These are phyloP conservation scores for Dissostichus mawsoni DNA, from an alignment of 2,113 vertebrate species.

Conservation along the genomic window DNA sequence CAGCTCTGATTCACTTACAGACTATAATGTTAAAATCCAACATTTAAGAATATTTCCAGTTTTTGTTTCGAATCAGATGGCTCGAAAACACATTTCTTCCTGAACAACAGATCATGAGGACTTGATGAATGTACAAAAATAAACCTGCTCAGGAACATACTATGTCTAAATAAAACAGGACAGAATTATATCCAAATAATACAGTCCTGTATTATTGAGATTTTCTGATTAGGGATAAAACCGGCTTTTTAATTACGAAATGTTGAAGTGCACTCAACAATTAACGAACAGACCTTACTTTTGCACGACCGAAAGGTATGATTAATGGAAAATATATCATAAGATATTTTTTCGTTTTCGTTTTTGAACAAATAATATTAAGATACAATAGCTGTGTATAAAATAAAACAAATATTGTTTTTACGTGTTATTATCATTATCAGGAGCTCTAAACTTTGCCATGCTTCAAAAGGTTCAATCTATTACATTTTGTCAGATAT, in stretches of 20 bases:
- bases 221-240: too few relatives aligned
- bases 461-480: neutral
- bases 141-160: neutral
- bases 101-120: too few relatives aligned
- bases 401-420: neutral
- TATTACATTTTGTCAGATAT: neutral
- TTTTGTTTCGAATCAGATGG: neutral
- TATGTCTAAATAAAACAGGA: too few relatives aligned
- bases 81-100: neutral
- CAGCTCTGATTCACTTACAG: neutral
- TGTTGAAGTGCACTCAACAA: neutral
- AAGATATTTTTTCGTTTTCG: neutral
- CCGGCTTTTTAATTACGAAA: neutral
- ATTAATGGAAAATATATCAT: neutral
- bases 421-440: neutral
- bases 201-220: too few relatives aligned
- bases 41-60: neutral
- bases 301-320: neutral
- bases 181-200: too few relatives aligned
- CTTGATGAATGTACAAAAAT: neutral
- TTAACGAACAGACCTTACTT: neutral
- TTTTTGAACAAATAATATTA: neutral
- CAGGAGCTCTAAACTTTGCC: neutral
- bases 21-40: neutral
- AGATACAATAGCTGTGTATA: neutral